Base-by-base conservation (phyloP, 2,888 invertebrate genomes). In the Steinernema scapterisci region DNA sequence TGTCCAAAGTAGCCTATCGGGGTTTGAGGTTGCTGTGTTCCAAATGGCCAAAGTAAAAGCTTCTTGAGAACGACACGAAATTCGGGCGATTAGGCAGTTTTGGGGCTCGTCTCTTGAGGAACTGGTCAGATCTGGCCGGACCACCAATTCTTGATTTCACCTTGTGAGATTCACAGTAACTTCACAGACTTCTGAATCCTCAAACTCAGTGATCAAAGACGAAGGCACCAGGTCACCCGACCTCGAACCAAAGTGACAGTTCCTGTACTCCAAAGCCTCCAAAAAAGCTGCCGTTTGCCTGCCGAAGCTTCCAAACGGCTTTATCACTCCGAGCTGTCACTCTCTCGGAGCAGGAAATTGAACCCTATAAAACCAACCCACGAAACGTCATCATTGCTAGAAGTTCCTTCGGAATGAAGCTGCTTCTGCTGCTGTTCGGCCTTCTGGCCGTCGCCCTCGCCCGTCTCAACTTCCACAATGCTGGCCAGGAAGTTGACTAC, bases 381-480 rank as follows among this genome's bases (percentile, higher is more conserved):
- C 54, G 5, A 6, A 21, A 23, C 21, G 54, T 5, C 54, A 54
- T 25, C 54, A 19, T 21, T 21, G 5, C 54, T 54, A 5, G 11
- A 21, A 13, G 25, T 5, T 21, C 13, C 54, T 54, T 54, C 54
- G 25, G 54, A 19, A 54, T 54, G 54, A 54, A 54, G 54, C 21
- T 54, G 54, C 38, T 38, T 38, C 54, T 54, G 11, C 51, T 51
- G 9, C 54, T 54, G 54, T 16, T 23, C 21, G 54, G 54, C 25
- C 54, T 54, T 54, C 25, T 54, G 54, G 54, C 54, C 54, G 54
- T 54, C 19, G 25, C 54, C 13, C 23, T 54, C 54, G 16, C 19
- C 54, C 54, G 21, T 23, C 21, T 54, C 25, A 23, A 54, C 54
- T 25, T 54, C 54, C 2, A 16, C 23, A 2, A 54, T 25, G 54